phyloP scores from a whole-genome alignment of 2,888 invertebrate species.

The Geophilus truncorum region DNA sequence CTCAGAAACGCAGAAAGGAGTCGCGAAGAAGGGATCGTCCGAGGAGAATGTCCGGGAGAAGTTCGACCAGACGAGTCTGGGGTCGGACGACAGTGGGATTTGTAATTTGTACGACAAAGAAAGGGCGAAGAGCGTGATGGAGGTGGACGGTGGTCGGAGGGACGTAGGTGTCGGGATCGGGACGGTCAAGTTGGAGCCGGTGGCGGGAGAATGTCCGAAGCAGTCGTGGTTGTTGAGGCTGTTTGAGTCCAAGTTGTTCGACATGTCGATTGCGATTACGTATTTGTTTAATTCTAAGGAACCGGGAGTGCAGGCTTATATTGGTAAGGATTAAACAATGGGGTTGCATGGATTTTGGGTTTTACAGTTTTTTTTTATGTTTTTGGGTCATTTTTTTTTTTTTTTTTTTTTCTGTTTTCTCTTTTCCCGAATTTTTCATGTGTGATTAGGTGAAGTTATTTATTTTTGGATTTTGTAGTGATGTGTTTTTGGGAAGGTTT shows the following conservation, averaged over 20 bases:
- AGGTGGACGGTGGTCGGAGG: background rate
- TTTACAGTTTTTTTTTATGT: background rate
- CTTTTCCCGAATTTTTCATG: no score
- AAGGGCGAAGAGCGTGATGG: slow-evolving; percentile 17
- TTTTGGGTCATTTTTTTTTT: slow-evolving; percentile 4
- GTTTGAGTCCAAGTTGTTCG: slow-evolving; percentile 95
- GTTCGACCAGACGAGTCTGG: slow-evolving; percentile 59
- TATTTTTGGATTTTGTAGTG: no score
- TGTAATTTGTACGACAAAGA: slow-evolving; percentile 55
- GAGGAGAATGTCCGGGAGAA: slow-evolving; percentile 47
- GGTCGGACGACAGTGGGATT: slow-evolving; percentile 77
- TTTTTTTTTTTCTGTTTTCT: slow-evolving; percentile 39
- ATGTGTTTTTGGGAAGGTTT: no score
- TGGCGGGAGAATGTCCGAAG: slow-evolving; percentile 38
- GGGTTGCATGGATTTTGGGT: no score
- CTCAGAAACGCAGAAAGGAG: background rate
- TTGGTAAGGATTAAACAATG: no score
- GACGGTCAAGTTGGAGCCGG: slow-evolving; percentile 23
- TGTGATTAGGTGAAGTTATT: no score
- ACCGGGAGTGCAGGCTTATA: slow-evolving; percentile 93
- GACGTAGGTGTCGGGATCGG: slow-evolving; percentile 37
- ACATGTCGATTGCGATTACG: slow-evolving; percentile 96
- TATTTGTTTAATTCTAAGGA: slow-evolving; percentile 98
- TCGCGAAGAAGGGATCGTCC: slow-evolving; percentile 16
- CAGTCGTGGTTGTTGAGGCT: slow-evolving; percentile 67